phyloP scores from a whole-genome alignment of 2,797 vertebrate genomes.

The Halcyon smyrnensis region DNA sequence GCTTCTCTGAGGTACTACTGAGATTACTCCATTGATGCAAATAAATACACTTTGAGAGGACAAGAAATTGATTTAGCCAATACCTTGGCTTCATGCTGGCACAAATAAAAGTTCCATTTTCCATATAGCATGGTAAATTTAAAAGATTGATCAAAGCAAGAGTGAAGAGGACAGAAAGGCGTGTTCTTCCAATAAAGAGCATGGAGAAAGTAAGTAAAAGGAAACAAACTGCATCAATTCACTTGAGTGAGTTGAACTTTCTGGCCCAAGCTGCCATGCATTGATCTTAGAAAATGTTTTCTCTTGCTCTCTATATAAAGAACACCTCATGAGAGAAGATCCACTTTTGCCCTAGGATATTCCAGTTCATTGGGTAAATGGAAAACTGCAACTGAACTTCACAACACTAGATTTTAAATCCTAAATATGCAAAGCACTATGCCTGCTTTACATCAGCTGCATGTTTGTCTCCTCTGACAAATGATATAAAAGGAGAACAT shows the following conservation, averaged over 20 bases:
- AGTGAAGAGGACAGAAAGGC: background rate
- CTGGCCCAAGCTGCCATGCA: rapidly evolving
- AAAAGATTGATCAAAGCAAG: background rate
- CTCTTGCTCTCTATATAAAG: background rate
- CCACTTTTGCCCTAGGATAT: background rate
- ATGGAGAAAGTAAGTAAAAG: background rate
- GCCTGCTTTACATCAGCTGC: background rate
- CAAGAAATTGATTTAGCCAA: background rate
- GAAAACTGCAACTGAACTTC: background rate
- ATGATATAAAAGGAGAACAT: background rate
- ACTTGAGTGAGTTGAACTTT: background rate
- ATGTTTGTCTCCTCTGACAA: background rate
- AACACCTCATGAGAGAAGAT: background rate
- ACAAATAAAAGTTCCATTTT: background rate
- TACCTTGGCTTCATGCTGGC: background rate
- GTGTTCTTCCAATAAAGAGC: background rate
- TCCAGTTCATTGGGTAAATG: background rate
- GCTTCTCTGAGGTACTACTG: background rate
- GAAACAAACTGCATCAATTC: background rate
- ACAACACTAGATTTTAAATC: background rate
- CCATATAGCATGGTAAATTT: background rate
- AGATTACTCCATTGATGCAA: background rate
- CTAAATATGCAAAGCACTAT: background rate
- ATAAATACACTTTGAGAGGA: background rate
- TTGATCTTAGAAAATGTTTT: background rate